Percentiles rank a stretch among this genome's conserved stretches.
These are phyloP conservation scores for Drosophila imparisetae DNA, from an alignment of 2,888 invertebrate genomes.

Conservation along the genomic window DNA sequence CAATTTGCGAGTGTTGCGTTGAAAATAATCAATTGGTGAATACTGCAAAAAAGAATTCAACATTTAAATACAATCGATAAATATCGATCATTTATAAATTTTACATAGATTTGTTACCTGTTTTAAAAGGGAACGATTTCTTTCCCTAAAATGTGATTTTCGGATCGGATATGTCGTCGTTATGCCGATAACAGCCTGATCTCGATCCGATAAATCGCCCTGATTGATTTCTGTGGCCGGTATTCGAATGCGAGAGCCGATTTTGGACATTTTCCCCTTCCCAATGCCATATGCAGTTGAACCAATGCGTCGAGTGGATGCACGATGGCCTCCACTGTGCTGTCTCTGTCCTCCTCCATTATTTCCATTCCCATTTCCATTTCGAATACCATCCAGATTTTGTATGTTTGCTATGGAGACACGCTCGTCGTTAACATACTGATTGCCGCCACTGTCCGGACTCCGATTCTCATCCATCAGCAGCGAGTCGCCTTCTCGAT, in stretches of 20 bases:
- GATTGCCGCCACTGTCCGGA: constrained; percentile 65
- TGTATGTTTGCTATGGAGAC: constrained; percentile 57
- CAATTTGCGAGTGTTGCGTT: constrained; percentile 40
- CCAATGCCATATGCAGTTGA: constrained; percentile 11
- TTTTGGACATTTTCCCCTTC: constrained; percentile 26
- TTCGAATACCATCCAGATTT: constrained; percentile 23
- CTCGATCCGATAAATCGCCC: constrained; percentile 32
- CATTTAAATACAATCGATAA: not conserved
- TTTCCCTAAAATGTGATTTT: constrained; percentile 82
- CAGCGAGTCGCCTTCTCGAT: constrained; percentile 51
- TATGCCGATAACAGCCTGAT: constrained; percentile 53
- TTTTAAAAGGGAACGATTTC: constrained; percentile 80
- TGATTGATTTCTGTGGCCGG: constrained; percentile 33
- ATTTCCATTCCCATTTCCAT: constrained; percentile 19
- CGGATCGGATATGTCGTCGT: constrained; percentile 70
- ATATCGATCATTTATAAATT: not conserved
- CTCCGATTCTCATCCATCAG: constrained; percentile 81
- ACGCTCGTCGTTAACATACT: constrained; percentile 53
- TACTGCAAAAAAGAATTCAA: constrained; percentile 27
- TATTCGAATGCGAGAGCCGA: constrained; percentile 24
- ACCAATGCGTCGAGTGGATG: constrained; percentile 51
- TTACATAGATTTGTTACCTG: constrained; percentile 64
- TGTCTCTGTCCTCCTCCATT: not conserved
- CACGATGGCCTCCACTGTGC: constrained; percentile 12
- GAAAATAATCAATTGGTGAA: constrained; percentile 43